Evolutionary conservation across 2,888 invertebrate species (phyloP).

Genomic region (Dusona sp.): DNA sequence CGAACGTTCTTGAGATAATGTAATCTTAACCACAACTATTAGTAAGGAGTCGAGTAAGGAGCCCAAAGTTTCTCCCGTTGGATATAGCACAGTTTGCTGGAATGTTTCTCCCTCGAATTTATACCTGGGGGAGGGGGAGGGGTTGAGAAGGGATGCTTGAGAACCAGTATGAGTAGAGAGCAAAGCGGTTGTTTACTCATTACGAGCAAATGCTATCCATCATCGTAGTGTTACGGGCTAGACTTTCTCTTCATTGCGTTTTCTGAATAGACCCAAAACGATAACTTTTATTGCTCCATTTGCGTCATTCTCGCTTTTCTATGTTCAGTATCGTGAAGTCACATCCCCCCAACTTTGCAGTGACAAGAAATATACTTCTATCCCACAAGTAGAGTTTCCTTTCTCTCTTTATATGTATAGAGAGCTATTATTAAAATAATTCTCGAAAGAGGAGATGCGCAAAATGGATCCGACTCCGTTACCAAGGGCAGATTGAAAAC

Average conservation of each 20-base stretch:
- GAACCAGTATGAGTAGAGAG: constrained; percentile 22
- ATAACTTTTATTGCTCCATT: constrained; percentile 50
- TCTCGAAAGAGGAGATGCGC: constrained; percentile 23
- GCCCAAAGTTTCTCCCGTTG: constrained; percentile 37
- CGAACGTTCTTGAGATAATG: constrained; percentile 46
- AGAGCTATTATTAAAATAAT: constrained; percentile 36
- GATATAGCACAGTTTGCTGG: constrained; percentile 24
- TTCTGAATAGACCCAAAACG: constrained; percentile 19
- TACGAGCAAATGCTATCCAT: constrained; percentile 76
- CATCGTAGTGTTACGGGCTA: constrained; percentile 54
- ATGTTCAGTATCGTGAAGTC: neutral
- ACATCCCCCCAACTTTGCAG: neutral
- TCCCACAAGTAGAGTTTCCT: neutral
- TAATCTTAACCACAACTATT: constrained; percentile 50
- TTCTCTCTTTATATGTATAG: neutral
- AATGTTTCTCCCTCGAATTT: constrained; percentile 3
- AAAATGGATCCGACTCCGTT: constrained; percentile 32
- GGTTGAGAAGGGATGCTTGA: constrained; percentile 31
- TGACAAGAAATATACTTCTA: neutral
- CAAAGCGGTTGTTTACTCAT: constrained; percentile 75
- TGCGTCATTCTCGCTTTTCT: constrained; percentile 15
- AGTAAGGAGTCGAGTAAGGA: constrained; percentile 41
- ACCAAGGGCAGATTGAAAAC: constrained; percentile 65
- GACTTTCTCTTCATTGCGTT: neutral
- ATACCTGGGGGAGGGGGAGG: neutral